Conservation (phyloP, 2,113 vertebrate species). For the Hemibagrus wyckioides region DNA sequence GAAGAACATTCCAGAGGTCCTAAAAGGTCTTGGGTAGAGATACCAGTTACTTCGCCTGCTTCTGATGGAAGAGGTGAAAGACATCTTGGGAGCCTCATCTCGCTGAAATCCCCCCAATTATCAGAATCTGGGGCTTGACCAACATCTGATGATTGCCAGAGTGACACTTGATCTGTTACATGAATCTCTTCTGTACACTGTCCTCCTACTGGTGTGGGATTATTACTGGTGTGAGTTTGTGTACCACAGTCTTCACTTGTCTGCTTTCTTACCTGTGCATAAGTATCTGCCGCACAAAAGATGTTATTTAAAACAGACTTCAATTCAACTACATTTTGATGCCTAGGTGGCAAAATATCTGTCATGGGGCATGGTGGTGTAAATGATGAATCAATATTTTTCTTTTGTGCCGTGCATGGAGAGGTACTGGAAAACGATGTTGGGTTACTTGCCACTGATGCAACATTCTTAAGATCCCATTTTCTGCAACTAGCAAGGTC, state of each 20-base stretch:
- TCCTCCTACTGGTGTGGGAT: neutral
- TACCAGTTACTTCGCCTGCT: neutral
- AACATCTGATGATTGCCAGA: neutral
- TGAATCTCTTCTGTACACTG: neutral
- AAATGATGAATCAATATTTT: neutral
- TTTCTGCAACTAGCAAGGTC: neutral
- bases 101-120: slow-evolving; percentile 39
- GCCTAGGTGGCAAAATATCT: neutral
- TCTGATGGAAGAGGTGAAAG: slow-evolving; percentile 64
- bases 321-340: slow-evolving; percentile 6
- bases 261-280: neutral
- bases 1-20: neutral
- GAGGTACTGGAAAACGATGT: neutral
- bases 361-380: neutral
- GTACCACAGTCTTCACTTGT: neutral
- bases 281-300: neutral
- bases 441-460: neutral
- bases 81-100: slow-evolving; percentile 58
- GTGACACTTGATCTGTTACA: neutral
- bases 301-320: neutral
- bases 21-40: neutral
- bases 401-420: neutral
- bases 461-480: neutral
- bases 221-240: neutral
- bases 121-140: neutral